A percentile compares a stretch with the other conserved stretches of the same genome.
These are phyloP conservation scores for Atrina japonica DNA, from an alignment of 2,888 invertebrate species.

Conservation along the genomic window DNA sequence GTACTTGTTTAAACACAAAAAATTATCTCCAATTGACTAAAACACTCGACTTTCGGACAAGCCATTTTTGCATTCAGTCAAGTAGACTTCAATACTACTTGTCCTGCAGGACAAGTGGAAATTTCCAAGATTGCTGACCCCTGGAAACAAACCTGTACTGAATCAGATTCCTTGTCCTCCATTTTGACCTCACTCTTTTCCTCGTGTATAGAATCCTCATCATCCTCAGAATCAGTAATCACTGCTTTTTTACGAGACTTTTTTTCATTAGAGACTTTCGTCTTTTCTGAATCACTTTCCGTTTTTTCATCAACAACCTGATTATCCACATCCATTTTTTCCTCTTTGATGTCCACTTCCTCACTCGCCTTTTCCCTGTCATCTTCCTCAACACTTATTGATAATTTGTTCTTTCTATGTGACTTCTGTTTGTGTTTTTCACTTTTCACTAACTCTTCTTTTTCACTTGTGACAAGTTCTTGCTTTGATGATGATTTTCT, in stretches of 20 bases:
- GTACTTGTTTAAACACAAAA: too few relatives aligned
- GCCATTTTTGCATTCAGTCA: too few relatives aligned
- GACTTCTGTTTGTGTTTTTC: constrained; percentile 25
- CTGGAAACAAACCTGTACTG: neutral
- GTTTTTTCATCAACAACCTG: neutral
- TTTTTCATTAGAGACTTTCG: constrained; percentile 3
- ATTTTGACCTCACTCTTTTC: too few relatives aligned
- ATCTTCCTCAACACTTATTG: constrained; percentile 58
- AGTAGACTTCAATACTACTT: too few relatives aligned
- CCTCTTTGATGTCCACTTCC: constrained; percentile 28
- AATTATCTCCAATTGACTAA: too few relatives aligned
- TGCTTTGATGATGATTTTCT: constrained; percentile 34
- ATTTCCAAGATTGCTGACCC: too few relatives aligned
- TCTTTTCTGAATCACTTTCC: constrained; percentile 15
- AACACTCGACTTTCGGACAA: too few relatives aligned
- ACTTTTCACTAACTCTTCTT: constrained; percentile 20
- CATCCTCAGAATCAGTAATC: constrained; percentile 12
- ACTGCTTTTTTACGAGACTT: constrained; percentile 12
- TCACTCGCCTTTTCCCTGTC: constrained; percentile 57
- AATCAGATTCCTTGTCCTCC: constrained; percentile 1
- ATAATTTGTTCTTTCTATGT: constrained; percentile 41
- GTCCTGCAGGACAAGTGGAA: too few relatives aligned
- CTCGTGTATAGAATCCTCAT: neutral
- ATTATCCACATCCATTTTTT: constrained; percentile 32
- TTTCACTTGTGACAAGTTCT: constrained; percentile 26